A percentile compares a stretch with the other conserved stretches of the same genome.
Conservation (phyloP, 2,797 vertebrate genomes). For the Erethizon dorsatum region DNA sequence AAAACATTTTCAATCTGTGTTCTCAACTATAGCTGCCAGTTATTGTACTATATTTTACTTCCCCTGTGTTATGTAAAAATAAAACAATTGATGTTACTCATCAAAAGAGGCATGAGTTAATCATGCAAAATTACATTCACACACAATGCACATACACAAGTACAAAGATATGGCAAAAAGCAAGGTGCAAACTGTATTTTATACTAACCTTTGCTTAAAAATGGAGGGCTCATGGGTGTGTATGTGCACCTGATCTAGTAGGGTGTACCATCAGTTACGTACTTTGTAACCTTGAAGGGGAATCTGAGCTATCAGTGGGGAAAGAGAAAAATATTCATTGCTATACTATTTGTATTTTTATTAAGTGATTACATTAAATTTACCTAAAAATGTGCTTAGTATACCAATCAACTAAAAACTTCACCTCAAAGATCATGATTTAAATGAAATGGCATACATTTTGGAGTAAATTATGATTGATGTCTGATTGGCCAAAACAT, state of each 20-base stretch:
- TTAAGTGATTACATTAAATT: neutral
- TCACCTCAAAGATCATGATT: neutral
- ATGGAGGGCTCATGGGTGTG: accelerated
- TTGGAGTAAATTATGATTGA: neutral
- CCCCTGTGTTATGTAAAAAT: neutral
- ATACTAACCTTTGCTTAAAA: neutral
- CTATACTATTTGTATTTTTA: neutral
- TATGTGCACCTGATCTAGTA: neutral
- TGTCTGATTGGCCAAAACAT: neutral
- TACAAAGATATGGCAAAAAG: neutral
- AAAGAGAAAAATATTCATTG: neutral
- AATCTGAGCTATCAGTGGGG: neutral
- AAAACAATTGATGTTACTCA: neutral
- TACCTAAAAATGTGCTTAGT: neutral
- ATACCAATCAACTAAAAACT: neutral
- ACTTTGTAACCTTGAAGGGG: neutral
- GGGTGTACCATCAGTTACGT: neutral
- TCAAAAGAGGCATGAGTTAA: neutral
- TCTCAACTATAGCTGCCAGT: neutral
- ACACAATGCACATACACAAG: too few species aligned
- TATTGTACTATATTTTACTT: neutral
- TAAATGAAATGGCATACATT: neutral
- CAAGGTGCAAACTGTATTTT: neutral
- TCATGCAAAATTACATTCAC: accelerated
- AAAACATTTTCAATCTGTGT: neutral